Conservation (phyloP, 2,888 invertebrate genomes). For the Asteroscopus sphinx region DNA sequence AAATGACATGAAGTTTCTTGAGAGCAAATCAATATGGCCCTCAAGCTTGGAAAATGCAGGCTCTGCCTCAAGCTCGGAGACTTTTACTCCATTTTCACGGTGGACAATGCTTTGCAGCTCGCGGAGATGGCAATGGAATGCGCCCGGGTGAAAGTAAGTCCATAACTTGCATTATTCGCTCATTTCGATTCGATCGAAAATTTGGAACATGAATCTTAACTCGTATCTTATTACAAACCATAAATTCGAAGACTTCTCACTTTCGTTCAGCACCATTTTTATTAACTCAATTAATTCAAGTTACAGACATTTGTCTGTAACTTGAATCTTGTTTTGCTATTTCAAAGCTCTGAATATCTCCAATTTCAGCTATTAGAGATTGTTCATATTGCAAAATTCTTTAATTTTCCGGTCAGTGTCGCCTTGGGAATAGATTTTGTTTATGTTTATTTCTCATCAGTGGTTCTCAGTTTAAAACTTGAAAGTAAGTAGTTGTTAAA, state of each 20-base stretch:
- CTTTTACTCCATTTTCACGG: slow-evolving; percentile 87
- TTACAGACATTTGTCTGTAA: no score
- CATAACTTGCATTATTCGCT: slow-evolving; percentile 1
- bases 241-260: slow-evolving; percentile 11
- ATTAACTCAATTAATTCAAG: slow-evolving; percentile 1
- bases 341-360: neutral
- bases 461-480: no score
- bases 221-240: slow-evolving; percentile 41
- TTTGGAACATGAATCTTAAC: slow-evolving; percentile 11
- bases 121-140: slow-evolving; percentile 89
- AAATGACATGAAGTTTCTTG: slow-evolving; percentile 77
- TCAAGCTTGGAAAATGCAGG: slow-evolving; percentile 89
- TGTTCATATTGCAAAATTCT: no score
- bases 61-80: slow-evolving; percentile 88
- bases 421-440: no score
- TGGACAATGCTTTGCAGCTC: slow-evolving; percentile 85
- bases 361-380: neutral
- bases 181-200: slow-evolving; percentile 3
- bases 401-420: no score
- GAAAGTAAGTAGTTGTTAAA: no score
- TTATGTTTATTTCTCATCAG: no score
- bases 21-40: slow-evolving; percentile 88
- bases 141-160: slow-evolving; percentile 82
- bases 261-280: neutral
- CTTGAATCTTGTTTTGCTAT: neutral